Evolutionary conservation across 2,888 invertebrate genomes (phyloP).

Genomic region (Macaria notata): DNA sequence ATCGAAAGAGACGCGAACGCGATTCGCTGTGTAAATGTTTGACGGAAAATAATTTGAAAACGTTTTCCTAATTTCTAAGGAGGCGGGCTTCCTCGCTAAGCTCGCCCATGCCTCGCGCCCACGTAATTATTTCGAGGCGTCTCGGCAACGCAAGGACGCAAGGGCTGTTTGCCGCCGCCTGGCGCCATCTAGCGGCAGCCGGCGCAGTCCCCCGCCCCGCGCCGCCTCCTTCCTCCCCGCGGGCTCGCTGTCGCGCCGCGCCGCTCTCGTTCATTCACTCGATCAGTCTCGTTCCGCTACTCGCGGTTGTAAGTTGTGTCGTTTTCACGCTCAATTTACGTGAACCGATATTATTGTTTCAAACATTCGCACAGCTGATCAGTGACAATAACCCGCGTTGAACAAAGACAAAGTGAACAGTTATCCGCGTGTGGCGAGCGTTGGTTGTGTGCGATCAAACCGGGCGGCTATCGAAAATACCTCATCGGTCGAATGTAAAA

Average conservation of each 20-base stretch:
- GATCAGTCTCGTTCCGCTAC: conserved; percentile 69
- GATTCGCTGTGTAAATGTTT: conserved; percentile 69
- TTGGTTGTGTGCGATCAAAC: conserved; percentile 44
- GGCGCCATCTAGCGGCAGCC: conserved; percentile 63
- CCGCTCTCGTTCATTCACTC: conserved; percentile 64
- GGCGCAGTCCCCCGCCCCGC: conserved; percentile 39
- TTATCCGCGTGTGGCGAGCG: conserved; percentile 29
- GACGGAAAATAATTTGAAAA: conserved; percentile 69
- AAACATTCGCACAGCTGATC: conserved; percentile 77
- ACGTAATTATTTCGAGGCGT: conserved; percentile 47
- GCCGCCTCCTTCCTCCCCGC: conserved; percentile 8
- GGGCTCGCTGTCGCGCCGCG: conserved; percentile 9
- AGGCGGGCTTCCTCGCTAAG: conserved; percentile 38
- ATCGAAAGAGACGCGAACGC: conserved; percentile 56
- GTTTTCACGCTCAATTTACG: conserved; percentile 37
- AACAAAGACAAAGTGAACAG: conserved; percentile 27
- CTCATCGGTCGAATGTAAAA: conserved; percentile 72
- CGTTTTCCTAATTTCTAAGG: conserved; percentile 69
- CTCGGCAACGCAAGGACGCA: conserved; percentile 20
- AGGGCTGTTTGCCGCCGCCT: conserved; percentile 33
- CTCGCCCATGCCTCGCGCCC: conserved; percentile 40
- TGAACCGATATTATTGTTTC: conserved; percentile 70
- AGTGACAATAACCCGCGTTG: conserved; percentile 54
- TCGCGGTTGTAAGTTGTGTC: conserved; percentile 40
- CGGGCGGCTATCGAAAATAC: conserved; percentile 63